These are phyloP conservation scores for Antheraea assamensis DNA, from an alignment of 2,888 invertebrate species.

Conservation along the genomic window DNA sequence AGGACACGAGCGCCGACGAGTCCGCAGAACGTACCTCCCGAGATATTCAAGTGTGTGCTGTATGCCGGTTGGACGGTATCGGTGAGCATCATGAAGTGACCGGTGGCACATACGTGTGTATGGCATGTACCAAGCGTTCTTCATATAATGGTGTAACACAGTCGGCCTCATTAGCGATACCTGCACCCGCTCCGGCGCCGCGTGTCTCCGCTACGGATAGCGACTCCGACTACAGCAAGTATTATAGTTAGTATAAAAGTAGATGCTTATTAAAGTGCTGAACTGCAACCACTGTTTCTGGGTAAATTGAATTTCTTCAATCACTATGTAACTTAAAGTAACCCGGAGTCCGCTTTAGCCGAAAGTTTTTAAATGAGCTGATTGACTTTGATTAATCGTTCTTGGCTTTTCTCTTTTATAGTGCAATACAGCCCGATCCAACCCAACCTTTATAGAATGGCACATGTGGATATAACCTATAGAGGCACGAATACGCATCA, in stretches of 20 bases:
- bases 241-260: constrained; percentile 79
- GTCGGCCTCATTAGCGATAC: constrained; percentile 36
- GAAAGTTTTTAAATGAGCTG: background rate
- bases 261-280: constrained; percentile 66
- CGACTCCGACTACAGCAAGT: constrained; percentile 81
- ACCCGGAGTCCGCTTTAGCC: background rate
- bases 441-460: background rate
- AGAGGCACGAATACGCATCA: background rate
- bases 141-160: constrained; percentile 32
- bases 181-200: constrained; percentile 31
- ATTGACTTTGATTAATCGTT: background rate
- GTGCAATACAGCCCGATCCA: background rate
- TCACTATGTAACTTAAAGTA: background rate
- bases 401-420: background rate
- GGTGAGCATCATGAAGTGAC: constrained; percentile 42
- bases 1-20: constrained; percentile 55
- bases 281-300: constrained; percentile 31
- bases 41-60: constrained; percentile 53
- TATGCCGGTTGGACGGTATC: constrained; percentile 53
- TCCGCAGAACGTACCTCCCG: constrained; percentile 41
- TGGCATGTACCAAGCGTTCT: constrained; percentile 41
- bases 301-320: constrained; percentile 4
- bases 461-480: background rate
- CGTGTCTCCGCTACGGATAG: constrained; percentile 51
- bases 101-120: constrained; percentile 47